These are phyloP conservation scores for Catocala fraxini DNA, from an alignment of 2,888 invertebrate species.

Conservation along the genomic window DNA sequence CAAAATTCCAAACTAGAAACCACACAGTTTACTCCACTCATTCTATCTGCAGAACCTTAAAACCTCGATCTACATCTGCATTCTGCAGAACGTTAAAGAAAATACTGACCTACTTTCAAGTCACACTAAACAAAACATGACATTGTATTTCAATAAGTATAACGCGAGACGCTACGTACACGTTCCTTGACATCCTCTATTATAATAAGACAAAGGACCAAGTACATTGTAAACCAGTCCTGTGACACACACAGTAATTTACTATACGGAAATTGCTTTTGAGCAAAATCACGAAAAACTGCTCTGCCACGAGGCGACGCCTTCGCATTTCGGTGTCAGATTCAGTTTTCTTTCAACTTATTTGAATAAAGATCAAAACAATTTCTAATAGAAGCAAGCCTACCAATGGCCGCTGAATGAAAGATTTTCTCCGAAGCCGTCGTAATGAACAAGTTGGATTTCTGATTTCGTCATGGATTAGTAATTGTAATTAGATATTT, in stretches of 20 bases:
- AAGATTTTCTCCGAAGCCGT: too few species aligned
- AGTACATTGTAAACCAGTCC: background rate
- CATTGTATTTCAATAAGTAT: background rate
- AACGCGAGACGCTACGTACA: conserved; percentile 2
- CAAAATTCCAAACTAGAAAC: too few species aligned
- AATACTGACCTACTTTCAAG: conserved; percentile 3
- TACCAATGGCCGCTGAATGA: background rate
- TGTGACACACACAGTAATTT: conserved; percentile 16
- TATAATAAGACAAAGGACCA: conserved; percentile 16
- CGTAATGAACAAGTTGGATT: too few species aligned
- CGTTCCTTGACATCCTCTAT: conserved; percentile 9
- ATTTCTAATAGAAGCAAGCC: background rate
- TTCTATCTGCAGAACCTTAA: too few species aligned
- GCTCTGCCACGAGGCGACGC: conserved; percentile 19
- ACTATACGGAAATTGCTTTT: conserved; percentile 27
- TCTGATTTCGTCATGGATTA: too few species aligned
- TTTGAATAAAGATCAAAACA: conserved; percentile 13
- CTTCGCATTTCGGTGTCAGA: conserved; percentile 39
- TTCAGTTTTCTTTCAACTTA: conserved; percentile 32
- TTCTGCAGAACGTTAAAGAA: background rate
- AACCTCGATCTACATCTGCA: too few species aligned
- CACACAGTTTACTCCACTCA: too few species aligned
- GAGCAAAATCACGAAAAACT: conserved; percentile 22
- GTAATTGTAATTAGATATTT: too few species aligned
- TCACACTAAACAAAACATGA: background rate